Evolutionary conservation across 2,113 vertebrate species (phyloP).

Genomic region (Ceyx cyanopectus): DNA sequence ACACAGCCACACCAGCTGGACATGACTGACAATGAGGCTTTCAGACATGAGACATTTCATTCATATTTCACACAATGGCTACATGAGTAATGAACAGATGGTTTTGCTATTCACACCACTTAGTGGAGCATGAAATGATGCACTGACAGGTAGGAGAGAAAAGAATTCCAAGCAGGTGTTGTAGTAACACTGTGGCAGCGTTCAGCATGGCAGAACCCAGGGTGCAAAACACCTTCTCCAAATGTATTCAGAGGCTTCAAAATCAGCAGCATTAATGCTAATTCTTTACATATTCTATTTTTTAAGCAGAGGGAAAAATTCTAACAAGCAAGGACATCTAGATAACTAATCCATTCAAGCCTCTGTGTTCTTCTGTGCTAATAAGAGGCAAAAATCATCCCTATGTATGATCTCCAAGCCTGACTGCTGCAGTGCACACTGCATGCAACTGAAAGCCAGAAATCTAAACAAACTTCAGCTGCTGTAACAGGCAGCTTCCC

Average conservation of each 20-base stretch:
- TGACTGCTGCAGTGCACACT: neutral
- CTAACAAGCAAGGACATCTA: neutral
- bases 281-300: neutral
- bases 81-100: slow-evolving; percentile 71
- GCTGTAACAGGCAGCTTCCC: neutral
- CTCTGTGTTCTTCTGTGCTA: neutral
- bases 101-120: slow-evolving; percentile 58
- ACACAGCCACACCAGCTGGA: slow-evolving; percentile 24
- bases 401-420: neutral
- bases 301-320: neutral
- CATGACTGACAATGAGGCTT: slow-evolving; percentile 48
- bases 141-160: slow-evolving; percentile 62
- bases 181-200: neutral
- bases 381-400: neutral
- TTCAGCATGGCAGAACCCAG: slow-evolving; percentile 18
- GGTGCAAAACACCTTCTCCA: neutral
- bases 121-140: slow-evolving; percentile 68
- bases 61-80: slow-evolving; percentile 65
- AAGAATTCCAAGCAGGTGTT: slow-evolving; percentile 30
- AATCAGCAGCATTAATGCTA: neutral
- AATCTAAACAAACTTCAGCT: neutral
- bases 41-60: slow-evolving; percentile 60
- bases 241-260: neutral
- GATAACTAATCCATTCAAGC: neutral
- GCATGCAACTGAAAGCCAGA: neutral